Base-by-base conservation (phyloP, 35 echinoderm and acorn worm genomes). In the Acanthaster planci region DNA sequence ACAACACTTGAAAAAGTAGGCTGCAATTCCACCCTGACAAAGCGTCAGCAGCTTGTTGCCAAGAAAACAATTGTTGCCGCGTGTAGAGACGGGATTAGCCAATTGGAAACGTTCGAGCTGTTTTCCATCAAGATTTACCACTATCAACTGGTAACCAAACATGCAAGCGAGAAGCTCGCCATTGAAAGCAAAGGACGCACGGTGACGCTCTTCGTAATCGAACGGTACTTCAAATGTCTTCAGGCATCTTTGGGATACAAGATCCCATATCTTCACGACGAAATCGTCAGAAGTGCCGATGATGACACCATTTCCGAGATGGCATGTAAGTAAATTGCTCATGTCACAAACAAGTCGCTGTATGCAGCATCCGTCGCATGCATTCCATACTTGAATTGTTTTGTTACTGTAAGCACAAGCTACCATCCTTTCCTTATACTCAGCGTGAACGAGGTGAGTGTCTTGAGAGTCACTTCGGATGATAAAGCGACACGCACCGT, bases 361-460 rank as follows among this genome's bases (percentile, higher is more conserved):
- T 34, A 68, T 3, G 9, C 60, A 29, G 14, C 12, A 3, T 23
- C 60, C 60, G 8, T 10, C 29, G 60, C 9, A 14, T 67, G 59
- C 59, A 67, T 67, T 31, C 59, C 59, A 67, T 8, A 67, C n/a
- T 67, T n/a, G 59, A 67, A 67, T n/a, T 8, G n/a, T 27, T 31
- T 67, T 67, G 30, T 67, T n/a, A 22, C n/a, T 67, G 59, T 67
- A 67, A 21, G 59, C 59, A 6, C 59, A 14, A 19, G 18, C 59
- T 8, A 67, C 59, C 14, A 67, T 67, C 59, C 23, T 67, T 8
- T 67, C 59, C n/a, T 31, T n/a, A 22, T 67, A 67, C 7, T 67
- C 59, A 15, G 23, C 14, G 30, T 2, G 16, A 1, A 8, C 30
- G 8, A 67, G 30, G 30, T 8, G 21, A 9, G 18, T 9, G 1